These are phyloP conservation scores for Bambusicola thoracicus DNA, from an alignment of 2,113 vertebrate genomes.

Conservation along the genomic window DNA sequence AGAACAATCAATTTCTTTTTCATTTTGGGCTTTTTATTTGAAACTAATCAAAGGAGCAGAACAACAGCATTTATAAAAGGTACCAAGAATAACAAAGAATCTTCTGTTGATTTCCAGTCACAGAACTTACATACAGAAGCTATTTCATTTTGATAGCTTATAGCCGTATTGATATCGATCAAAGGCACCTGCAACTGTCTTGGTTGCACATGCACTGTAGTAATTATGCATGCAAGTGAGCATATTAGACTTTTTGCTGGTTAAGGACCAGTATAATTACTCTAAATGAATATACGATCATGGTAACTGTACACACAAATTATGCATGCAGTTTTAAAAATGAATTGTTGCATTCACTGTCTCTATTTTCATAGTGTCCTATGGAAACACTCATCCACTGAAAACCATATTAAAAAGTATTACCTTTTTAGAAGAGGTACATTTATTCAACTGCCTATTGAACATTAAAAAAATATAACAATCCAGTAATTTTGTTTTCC, in stretches of 20 bases:
- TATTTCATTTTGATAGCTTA: conserved; percentile 35
- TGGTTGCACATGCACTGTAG: conserved; percentile 60
- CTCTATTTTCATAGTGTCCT: background rate
- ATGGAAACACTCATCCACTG: conserved; percentile 26
- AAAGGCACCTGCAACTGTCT: conserved; percentile 67
- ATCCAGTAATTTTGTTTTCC: conserved; percentile 8
- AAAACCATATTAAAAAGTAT: background rate
- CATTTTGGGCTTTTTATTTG: conserved; percentile 60
- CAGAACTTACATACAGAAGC: conserved; percentile 38
- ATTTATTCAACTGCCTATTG: conserved; percentile 19
- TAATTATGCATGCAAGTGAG: conserved; percentile 63
- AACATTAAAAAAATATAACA: conserved; percentile 66
- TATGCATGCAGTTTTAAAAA: conserved; percentile 49
- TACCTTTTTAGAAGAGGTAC: conserved; percentile 22
- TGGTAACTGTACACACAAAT: conserved; percentile 51
- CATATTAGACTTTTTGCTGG: conserved; percentile 8
- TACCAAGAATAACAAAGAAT: conserved; percentile 42
- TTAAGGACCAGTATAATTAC: conserved; percentile 35
- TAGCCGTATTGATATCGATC: conserved; percentile 13
- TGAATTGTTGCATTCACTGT: conserved; percentile 10
- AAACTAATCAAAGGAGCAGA: conserved; percentile 33
- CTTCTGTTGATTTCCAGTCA: conserved; percentile 34
- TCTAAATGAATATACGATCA: conserved; percentile 39
- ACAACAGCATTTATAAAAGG: conserved; percentile 56
- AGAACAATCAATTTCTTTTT: conserved; percentile 21